phyloP scores from a whole-genome alignment of 2,113 vertebrate genomes.

The Varanus salvator region DNA sequence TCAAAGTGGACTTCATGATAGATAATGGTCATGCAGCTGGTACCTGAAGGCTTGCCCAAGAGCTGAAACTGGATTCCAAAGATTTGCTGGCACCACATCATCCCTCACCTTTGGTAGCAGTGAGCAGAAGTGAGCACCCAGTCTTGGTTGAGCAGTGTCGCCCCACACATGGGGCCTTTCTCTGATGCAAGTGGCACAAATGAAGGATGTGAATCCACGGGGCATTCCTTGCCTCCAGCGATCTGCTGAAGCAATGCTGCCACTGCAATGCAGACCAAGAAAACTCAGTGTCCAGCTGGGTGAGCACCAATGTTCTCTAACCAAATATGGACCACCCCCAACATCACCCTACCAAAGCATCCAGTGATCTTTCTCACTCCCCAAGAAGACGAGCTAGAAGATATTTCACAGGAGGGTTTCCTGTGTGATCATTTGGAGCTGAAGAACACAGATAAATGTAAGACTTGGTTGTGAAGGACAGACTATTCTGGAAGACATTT shows the following conservation, averaged over 20 bases:
- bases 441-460: no score
- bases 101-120: neutral
- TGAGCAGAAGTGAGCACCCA: conserved; percentile 18
- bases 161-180: neutral
- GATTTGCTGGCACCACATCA: neutral
- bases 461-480: no score
- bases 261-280: neutral
- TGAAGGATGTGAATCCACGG: neutral
- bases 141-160: neutral
- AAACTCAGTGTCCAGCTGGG: neutral
- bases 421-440: no score
- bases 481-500: no score
- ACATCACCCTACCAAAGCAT: no score
- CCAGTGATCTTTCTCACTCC: neutral
- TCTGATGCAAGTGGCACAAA: neutral
- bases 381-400: no score
- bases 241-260: neutral
- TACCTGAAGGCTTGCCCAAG: neutral
- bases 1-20: neutral
- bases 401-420: no score
- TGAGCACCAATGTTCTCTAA: neutral
- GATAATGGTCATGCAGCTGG: neutral
- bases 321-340: neutral
- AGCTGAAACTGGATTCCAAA: neutral
- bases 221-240: neutral